Percentiles rank a stretch among this genome's conserved stretches.
Evolutionary conservation across 2,797 vertebrate species (phyloP).

Genomic region (Paedocypris micromegethes): DNA sequence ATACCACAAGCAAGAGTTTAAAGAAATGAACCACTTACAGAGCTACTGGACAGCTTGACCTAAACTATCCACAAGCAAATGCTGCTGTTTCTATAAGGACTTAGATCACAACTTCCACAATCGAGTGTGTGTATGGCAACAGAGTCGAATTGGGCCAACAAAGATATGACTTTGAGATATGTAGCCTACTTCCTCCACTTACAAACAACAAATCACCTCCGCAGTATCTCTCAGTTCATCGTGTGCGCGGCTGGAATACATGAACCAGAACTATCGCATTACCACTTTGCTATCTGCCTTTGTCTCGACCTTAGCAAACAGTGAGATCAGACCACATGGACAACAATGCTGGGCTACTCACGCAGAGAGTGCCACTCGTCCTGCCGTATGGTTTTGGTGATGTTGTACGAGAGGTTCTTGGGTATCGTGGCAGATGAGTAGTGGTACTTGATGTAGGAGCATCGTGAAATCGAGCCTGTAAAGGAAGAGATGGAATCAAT

Average conservation of each 20-base stretch:
- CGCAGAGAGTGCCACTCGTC: conserved; percentile 98
- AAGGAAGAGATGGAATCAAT: not conserved
- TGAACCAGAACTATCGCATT: not conserved
- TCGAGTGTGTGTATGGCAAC: not conserved
- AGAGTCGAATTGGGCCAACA: conserved; percentile 34
- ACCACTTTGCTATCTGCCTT: conserved; percentile 2
- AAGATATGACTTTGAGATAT: conserved; percentile 37
- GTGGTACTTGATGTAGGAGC: conserved; percentile 97
- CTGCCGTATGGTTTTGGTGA: conserved; percentile 96
- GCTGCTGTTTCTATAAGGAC: too few relatives aligned
- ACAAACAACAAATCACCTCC: conserved; percentile 37
- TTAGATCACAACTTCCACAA: not conserved
- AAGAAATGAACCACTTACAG: too few relatives aligned
- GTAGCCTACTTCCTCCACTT: conserved; percentile 35
- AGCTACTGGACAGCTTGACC: too few relatives aligned
- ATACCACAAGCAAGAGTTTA: too few relatives aligned
- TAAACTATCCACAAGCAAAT: too few relatives aligned
- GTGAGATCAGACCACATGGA: conserved; percentile 8
- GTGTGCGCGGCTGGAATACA: conserved; percentile 13
- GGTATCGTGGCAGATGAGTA: conserved; percentile 94
- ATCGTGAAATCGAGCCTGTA: conserved; percentile 77
- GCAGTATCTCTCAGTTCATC: conserved; percentile 1
- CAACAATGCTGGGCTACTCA: conserved; percentile 69
- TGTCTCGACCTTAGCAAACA: not conserved
- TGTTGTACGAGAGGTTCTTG: conserved; percentile 95